Base-by-base conservation (phyloP, 1,140 invertebrate genomes). In the Saccostrea glomerata region DNA sequence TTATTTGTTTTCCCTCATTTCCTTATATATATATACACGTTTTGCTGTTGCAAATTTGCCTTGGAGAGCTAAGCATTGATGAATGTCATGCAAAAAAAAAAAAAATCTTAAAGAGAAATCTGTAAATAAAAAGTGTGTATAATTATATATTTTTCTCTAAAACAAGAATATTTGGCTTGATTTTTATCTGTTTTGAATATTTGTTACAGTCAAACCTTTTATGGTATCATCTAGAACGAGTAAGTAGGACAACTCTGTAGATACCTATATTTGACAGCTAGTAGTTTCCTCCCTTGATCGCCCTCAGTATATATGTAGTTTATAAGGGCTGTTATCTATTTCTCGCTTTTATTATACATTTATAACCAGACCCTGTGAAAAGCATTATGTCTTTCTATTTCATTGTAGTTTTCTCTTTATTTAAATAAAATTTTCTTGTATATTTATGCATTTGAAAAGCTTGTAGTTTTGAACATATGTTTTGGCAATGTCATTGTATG, bases 161-260 rank as follows among this genome's bases (percentile, higher is more conserved):
- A 47, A 47, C 6, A 7, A 63, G 17, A 63, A 63, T 20, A 63
- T 20, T 63, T 63, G 58, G 15, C n/a, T 58, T 87, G 86, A 63
- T 60, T 85, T 85, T 87, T 12, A 77, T 77, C 25, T 63, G 15
- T 86, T 58, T 83, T 60, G 17, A 87, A 58, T 89, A 82, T 89
- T 77, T 88, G 87, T 90, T 92, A 40, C 89, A 92, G 92, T 91
- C 91, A 30, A 92, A 92, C 88, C 90, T 92, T 58, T 84, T 92
- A 60, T 92, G 91, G 92, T 92, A 91, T 88, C 92, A 92, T 83
- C 87, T 92, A 90, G 92, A 92, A 88, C 89, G 91, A 91, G 92
- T 92, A 92, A 92, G 92, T 92, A 77, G 70, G 70, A 36, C 7
- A 30, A 77, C 70, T 40, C 11, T 73, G 66, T 77, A 77, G 70